Conservation (phyloP, 1,140 invertebrate genomes). For the Pygmarrhopalites habei region DNA sequence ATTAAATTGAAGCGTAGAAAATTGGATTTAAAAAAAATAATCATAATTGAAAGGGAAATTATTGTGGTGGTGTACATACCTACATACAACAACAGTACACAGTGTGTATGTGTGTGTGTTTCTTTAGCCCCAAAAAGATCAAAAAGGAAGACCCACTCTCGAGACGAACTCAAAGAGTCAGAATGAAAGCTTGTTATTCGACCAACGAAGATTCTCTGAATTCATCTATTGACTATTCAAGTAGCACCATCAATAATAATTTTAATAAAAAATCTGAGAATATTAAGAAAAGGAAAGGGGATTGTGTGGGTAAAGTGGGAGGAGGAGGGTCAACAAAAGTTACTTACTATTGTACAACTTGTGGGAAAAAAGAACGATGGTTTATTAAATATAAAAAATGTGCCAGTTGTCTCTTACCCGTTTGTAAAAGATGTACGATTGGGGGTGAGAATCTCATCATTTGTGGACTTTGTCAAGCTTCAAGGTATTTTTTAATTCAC, state of each 20-base stretch:
- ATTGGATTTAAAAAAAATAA: too few relatives aligned
- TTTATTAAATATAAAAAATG: constrained; percentile 12
- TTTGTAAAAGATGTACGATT: constrained; percentile 5
- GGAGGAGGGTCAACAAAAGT: background rate
- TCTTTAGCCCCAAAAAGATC: too few relatives aligned
- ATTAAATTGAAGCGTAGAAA: too few relatives aligned
- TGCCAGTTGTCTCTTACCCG: constrained; percentile 4
- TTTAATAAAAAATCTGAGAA: too few relatives aligned
- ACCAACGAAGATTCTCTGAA: background rate
- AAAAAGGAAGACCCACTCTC: background rate
- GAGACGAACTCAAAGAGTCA: background rate
- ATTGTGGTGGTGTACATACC: too few relatives aligned
- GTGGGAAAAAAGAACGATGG: constrained; percentile 6
- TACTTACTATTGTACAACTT: background rate
- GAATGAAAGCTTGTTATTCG: too few relatives aligned
- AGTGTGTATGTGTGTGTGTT: too few relatives aligned
- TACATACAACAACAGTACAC: too few relatives aligned
- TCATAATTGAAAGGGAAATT: too few relatives aligned
- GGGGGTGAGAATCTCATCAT: background rate
- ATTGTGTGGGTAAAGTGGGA: too few relatives aligned
- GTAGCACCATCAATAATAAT: too few relatives aligned
- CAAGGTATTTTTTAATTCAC: background rate
- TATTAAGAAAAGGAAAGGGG: too few relatives aligned
- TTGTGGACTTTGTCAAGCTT: constrained; percentile 3
- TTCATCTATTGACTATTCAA: background rate